Percentiles rank a stretch among this genome's conserved stretches.
phyloP scores from a whole-genome alignment of 2,797 vertebrate species.

The Stomatorhinus walkeri region DNA sequence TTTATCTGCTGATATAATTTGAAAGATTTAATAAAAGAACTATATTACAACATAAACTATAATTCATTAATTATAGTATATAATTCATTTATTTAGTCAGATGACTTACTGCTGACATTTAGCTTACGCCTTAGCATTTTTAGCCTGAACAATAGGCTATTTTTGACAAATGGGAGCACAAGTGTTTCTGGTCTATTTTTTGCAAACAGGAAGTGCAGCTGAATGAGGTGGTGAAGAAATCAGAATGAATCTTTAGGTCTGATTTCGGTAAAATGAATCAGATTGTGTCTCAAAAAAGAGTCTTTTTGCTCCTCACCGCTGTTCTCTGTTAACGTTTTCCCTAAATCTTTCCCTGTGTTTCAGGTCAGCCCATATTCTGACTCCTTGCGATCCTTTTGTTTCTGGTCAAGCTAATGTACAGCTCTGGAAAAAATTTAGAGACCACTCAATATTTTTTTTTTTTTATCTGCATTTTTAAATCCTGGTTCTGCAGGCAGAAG shows the following conservation, averaged over 20 bases:
- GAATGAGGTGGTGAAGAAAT: background rate
- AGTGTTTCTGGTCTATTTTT: background rate
- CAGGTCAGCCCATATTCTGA: background rate
- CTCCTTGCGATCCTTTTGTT: too few species aligned
- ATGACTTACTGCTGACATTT: background rate
- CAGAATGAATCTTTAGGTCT: background rate
- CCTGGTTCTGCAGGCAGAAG: too few species aligned
- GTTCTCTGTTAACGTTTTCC: background rate
- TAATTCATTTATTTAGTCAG: background rate
- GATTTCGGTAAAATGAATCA: background rate
- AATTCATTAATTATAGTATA: background rate
- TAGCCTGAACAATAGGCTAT: background rate
- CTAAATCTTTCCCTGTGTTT: background rate
- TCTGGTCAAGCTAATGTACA: too few species aligned
- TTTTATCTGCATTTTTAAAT: too few species aligned
- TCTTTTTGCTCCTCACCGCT: background rate
- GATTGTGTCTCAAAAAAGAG: background rate
- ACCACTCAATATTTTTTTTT: too few species aligned
- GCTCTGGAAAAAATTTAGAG: too few species aligned
- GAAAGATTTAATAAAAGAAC: too few species aligned
- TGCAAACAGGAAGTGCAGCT: background rate
- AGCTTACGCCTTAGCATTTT: background rate
- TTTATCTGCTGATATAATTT: too few species aligned
- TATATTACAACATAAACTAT: background rate
- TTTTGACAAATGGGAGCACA: background rate